Percentiles rank a stretch among this genome's conserved stretches.
Evolutionary conservation across 2,888 invertebrate species (phyloP).

Genomic region (Caenorhabditis becei): DNA sequence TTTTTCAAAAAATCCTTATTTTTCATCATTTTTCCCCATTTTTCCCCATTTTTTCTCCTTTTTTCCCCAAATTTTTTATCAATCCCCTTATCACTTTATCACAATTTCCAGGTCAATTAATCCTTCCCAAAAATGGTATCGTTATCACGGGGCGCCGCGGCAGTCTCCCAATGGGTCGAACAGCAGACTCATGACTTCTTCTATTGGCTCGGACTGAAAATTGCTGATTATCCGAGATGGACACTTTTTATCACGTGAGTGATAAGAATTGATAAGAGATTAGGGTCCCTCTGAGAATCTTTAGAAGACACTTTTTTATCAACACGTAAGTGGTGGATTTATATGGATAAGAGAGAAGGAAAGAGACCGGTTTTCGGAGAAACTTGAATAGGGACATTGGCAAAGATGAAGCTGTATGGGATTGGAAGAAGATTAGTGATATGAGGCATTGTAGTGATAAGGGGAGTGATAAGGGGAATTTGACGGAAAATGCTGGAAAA

Average conservation of each 20-base stretch:
- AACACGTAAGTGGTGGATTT: too few species aligned
- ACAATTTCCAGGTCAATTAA: constrained; percentile 30
- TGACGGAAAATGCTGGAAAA: too few species aligned
- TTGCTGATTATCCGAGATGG: constrained; percentile 72
- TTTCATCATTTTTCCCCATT: neutral
- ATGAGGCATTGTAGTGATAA: too few species aligned
- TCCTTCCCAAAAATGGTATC: constrained; percentile 32
- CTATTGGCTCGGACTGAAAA: constrained; percentile 73
- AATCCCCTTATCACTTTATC: neutral
- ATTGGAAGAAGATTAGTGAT: too few species aligned
- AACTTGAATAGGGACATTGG: neutral
- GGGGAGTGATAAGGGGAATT: too few species aligned
- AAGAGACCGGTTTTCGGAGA: constrained; percentile 7
- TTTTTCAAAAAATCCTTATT: neutral
- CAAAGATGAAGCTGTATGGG: too few species aligned
- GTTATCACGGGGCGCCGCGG: constrained; percentile 36
- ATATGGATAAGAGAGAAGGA: too few species aligned
- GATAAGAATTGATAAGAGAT: neutral
- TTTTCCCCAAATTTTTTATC: neutral
- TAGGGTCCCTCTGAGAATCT: too few species aligned
- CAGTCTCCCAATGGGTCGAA: constrained; percentile 64
- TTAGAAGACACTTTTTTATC: too few species aligned
- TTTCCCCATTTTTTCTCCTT: neutral
- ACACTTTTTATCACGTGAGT: constrained; percentile 73
- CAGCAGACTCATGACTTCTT: constrained; percentile 73